phyloP scores from a whole-genome alignment of 2,113 vertebrate genomes.

The Plotosus lineatus region DNA sequence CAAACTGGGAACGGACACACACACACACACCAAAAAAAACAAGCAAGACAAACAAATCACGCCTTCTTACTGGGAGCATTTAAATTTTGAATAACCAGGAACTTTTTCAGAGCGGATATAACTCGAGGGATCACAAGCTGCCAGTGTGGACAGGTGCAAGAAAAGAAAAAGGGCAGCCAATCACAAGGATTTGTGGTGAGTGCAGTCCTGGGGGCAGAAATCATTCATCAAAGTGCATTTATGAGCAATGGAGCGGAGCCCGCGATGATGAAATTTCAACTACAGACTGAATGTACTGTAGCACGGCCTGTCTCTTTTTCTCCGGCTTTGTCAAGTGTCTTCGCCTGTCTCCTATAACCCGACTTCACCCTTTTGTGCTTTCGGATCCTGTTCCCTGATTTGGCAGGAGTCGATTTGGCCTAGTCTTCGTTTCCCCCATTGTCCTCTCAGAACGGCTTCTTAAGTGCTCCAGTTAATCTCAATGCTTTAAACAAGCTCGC shows the following conservation, averaged over 20 bases:
- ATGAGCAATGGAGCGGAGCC: slow-evolving; percentile 33
- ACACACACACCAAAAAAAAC: not conserved
- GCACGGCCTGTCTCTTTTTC: slow-evolving; percentile 56
- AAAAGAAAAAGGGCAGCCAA: slow-evolving; percentile 36
- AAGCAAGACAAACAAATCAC: slow-evolving; percentile 16
- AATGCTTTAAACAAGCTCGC: slow-evolving; percentile 35
- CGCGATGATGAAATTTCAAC: slow-evolving; percentile 49
- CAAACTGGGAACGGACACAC: not conserved
- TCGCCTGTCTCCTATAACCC: slow-evolving; percentile 43
- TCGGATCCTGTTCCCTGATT: slow-evolving; percentile 42
- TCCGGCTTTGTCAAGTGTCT: slow-evolving; percentile 47
- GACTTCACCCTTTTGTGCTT: slow-evolving; percentile 47
- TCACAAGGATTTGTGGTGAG: slow-evolving; percentile 17
- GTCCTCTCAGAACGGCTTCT: slow-evolving; percentile 29
- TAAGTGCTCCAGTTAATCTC: slow-evolving; percentile 39
- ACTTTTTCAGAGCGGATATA: not conserved
- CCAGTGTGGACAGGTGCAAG: slow-evolving; percentile 17
- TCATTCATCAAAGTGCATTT: slow-evolving; percentile 42
- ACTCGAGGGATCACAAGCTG: slow-evolving; percentile 27
- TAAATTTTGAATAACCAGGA: not conserved
- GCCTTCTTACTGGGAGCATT: not conserved
- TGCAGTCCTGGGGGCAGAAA: slow-evolving; percentile 21
- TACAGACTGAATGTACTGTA: slow-evolving; percentile 66
- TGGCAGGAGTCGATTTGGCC: slow-evolving; percentile 33
- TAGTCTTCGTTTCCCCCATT: slow-evolving; percentile 38